Conservation (phyloP, 1,140 invertebrate genomes). For the Camponotus floridanus region DNA sequence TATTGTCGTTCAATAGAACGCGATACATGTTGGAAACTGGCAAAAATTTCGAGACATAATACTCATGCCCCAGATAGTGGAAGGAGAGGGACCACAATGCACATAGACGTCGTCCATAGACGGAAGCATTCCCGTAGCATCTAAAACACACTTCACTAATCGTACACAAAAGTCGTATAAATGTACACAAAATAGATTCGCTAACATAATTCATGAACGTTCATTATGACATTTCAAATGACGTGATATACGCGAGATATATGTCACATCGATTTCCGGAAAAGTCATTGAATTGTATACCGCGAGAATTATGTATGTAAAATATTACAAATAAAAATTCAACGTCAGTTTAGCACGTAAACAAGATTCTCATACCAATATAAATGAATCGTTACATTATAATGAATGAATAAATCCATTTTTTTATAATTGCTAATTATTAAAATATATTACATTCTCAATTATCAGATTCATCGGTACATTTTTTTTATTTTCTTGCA, state of each 20-base stretch:
- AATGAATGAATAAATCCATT: not conserved
- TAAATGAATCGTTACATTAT: not conserved
- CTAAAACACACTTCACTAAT: conserved; percentile 83
- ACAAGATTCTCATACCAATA: conserved; percentile 9
- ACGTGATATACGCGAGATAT: conserved; percentile 31
- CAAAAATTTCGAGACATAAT: conserved; percentile 81
- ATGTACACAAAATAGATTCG: conserved; percentile 76
- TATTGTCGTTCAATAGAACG: not conserved
- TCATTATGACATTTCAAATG: conserved; percentile 51
- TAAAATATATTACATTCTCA: not conserved
- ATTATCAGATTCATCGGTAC: not conserved
- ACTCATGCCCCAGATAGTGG: conserved; percentile 80
- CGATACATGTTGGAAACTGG: conserved; percentile 72
- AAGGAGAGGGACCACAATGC: conserved; percentile 82
- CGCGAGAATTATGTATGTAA: not conserved
- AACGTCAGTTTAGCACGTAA: not conserved
- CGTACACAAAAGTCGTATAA: conserved; percentile 79
- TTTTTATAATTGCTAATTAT: not conserved
- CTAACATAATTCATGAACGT: conserved; percentile 70
- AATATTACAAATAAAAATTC: not conserved
- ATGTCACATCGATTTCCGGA: not conserved
- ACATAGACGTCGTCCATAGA: conserved; percentile 83
- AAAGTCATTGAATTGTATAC: not conserved
- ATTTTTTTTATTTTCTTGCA: conserved; percentile 14
- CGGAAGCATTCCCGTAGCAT: conserved; percentile 84